Evolutionary conservation across 2,888 invertebrate species (phyloP), one percentile per base, ranked within the genome.

Genomic region (Isotomurus palustris): DNA sequence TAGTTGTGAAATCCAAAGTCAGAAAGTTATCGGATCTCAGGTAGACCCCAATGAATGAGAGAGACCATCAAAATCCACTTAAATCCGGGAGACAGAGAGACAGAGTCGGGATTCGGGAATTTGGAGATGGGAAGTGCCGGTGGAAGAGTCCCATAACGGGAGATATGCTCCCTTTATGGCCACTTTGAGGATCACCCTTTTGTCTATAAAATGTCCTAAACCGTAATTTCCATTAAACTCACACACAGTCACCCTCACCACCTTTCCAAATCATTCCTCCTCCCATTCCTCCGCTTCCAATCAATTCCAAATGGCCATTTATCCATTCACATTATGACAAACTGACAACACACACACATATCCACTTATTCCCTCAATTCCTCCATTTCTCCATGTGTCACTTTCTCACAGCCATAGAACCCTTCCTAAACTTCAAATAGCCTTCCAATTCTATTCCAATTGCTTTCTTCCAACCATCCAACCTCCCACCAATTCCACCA

Each of bases 101-200:
- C 10, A 24, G 24, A 22, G 24, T 43, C 43, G 12, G 43, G 24
- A 43, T 43, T 24, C 43, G 21, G 22, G 43, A 4, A 10, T 43
- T 43, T 22, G 12, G 12, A 22, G 22, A 22, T 47, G 28, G n/a
- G 17, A 47, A 47, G 25, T 47, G 47, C 47, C 47, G 28, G n/a
- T 47, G 25, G 12, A 8, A 47, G 25, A 27, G 25, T 5, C 28
- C 43, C 47, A 47, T 47, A 47, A 47, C 17, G 4, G 47, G 28
- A 27, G 28, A 47, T 47, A n/a, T 28, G 17, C 24, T n/a, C 10
- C 22, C 28, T 47, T 47, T 47, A 47, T 47, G 17, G 47, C 25
- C 47, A 47, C 47, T 47, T 47, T 47, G 47, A 47, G 47, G 47
- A 47, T 47, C 43, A 43, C 43, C 43, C 43, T 24, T 43, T 43